Base-by-base conservation (phyloP, 2,797 vertebrate species). In the Macropodus opercularis region DNA sequence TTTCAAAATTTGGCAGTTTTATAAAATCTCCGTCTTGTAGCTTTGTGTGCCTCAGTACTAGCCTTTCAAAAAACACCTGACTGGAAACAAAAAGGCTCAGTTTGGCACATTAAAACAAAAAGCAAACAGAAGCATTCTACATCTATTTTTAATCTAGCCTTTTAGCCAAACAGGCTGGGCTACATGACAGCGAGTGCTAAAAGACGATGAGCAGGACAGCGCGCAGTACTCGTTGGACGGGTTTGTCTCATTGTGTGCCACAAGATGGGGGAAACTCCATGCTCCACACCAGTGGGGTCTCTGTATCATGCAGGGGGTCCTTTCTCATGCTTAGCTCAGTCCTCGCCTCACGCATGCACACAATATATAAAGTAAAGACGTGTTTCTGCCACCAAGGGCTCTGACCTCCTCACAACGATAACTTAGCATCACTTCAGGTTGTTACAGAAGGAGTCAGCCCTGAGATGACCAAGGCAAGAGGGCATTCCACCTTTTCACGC, bases 281-380 rank as follows among this genome's bases (percentile, higher is more conserved):
- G 74, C 77, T 85, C 80, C 64, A 80, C 64, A 59, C 63, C 38
- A 2, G n/a, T n/a, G 57, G 69, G 68, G 56, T 76, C 74, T 80
- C 72, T 73, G 55, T 56, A 56, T 70, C 87, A 90, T 87, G 89
- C 86, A 80, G 72, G 69, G 66, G 51, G n/a, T n/a, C 75, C 75
- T 79, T 83, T 83, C 51, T 85, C 91, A 92, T 92, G 90, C 92
- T 91, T 66, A 46, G 55, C 72, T 83, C 79, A 85, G 69, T 82
- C 76, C 71, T 75, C 4, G 60, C 81, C 75, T 78, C 80, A 71
- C 23, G 70, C 89, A 92, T 92, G 91, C 90, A 91, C 86, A 90
- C 83, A 8, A 85, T 70, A 76, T 64, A 85, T 83, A 58, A 77
- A 61, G 56, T 62, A 76, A 75, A 65, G 56, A 67, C 29, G 22